Evolutionary conservation across 2,113 vertebrate genomes (phyloP).

Genomic region (Sebastes fasciatus): DNA sequence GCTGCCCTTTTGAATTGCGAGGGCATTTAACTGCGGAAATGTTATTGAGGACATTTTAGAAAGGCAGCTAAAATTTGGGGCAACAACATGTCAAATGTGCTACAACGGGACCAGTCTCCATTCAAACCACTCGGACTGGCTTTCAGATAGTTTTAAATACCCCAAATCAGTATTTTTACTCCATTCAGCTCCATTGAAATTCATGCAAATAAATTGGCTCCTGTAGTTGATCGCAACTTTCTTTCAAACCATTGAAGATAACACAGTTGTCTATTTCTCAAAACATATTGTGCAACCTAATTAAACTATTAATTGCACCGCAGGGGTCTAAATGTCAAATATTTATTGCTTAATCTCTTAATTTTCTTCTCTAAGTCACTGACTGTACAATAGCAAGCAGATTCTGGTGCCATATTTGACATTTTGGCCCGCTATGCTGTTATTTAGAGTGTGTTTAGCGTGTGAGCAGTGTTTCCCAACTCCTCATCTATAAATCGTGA

Average conservation of each 20-base stretch:
- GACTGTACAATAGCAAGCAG: background rate
- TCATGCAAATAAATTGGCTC: background rate
- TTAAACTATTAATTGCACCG: background rate
- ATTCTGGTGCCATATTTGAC: background rate
- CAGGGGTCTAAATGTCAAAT: background rate
- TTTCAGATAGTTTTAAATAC: slow-evolving; percentile 26
- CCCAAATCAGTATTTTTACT: slow-evolving; percentile 11
- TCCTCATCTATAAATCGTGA: too few relatives aligned
- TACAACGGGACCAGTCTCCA: slow-evolving; percentile 10
- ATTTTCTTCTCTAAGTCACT: background rate
- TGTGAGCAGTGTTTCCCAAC: too few relatives aligned
- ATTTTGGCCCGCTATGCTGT: background rate
- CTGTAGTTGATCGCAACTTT: background rate
- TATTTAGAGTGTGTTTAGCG: background rate
- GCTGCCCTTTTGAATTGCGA: slow-evolving; percentile 38
- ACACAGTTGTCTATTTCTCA: background rate
- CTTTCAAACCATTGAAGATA: background rate
- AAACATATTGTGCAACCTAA: background rate
- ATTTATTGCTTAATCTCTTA: background rate
- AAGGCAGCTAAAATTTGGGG: slow-evolving; percentile 20
- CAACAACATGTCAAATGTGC: slow-evolving; percentile 34
- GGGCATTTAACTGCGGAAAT: slow-evolving; percentile 16
- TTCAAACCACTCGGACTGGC: slow-evolving; percentile 13
- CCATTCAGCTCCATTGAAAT: background rate
- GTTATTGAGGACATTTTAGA: slow-evolving; percentile 26